Evolutionary conservation across 2,113 vertebrate species (phyloP).

Genomic region (Myiozetetes cayanensis): DNA sequence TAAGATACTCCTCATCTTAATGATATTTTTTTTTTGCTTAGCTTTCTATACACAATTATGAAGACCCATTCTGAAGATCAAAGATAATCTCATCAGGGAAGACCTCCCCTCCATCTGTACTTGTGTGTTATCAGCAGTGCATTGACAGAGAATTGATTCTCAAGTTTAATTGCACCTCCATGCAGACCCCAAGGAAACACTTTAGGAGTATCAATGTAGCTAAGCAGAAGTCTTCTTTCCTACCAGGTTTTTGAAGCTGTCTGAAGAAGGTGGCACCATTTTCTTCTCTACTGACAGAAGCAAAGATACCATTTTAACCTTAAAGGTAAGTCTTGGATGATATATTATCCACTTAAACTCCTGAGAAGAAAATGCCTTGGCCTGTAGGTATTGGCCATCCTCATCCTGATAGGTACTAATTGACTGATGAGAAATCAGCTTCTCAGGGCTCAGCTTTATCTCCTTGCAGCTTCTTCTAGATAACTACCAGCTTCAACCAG

Average conservation of each 20-base stretch:
- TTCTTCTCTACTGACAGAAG: not conserved
- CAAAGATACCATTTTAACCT: not conserved
- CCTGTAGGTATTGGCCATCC: not conserved
- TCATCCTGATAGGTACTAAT: not conserved
- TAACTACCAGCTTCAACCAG: not conserved
- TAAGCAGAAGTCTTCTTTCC: not conserved
- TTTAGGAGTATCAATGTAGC: not conserved
- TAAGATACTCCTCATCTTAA: not conserved
- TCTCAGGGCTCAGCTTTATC: not conserved
- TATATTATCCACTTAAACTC: not conserved
- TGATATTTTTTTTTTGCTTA: not conserved
- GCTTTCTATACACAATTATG: not conserved
- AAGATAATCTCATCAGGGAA: not conserved
- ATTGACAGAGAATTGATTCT: not conserved
- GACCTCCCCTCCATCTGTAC: not conserved
- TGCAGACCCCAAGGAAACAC: not conserved
- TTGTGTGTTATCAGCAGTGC: not conserved
- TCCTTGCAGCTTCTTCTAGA: not conserved
- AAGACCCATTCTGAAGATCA: not conserved
- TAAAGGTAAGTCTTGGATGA: not conserved
- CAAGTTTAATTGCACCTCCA: not conserved
- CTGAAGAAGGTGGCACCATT: not conserved
- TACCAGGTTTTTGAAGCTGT: not conserved
- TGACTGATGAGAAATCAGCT: not conserved
- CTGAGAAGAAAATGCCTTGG: not conserved